A percentile compares a stretch with the other conserved stretches of the same genome.
These are phyloP conservation scores for Cyclophora punctaria DNA, from an alignment of 2,888 invertebrate species.

Conservation along the genomic window DNA sequence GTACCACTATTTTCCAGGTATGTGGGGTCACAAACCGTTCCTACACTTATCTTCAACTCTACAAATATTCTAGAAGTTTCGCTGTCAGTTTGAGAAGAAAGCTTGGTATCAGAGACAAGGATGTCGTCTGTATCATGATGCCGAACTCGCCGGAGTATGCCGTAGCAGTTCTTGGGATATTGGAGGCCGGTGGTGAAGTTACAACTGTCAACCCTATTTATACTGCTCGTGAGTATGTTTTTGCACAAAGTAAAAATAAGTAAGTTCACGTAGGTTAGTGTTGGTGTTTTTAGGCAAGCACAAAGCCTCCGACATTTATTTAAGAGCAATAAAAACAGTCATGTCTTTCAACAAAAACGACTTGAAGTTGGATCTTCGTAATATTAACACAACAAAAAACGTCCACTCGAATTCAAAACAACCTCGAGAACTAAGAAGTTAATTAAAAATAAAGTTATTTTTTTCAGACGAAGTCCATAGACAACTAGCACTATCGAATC, in stretches of 20 bases:
- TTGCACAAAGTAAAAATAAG: background rate
- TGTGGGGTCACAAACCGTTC: conserved; percentile 79
- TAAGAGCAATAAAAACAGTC: no score
- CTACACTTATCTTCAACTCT: conserved; percentile 78
- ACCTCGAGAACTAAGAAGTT: no score
- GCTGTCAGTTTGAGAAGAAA: conserved; percentile 76
- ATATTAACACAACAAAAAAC: no score
- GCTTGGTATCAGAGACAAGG: conserved; percentile 74
- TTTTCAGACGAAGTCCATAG: conserved; percentile 81
- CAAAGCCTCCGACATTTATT: no score
- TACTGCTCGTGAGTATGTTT: conserved; percentile 67
- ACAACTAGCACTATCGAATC: conserved; percentile 75
- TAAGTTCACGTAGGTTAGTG: background rate
- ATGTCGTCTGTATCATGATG: conserved; percentile 79
- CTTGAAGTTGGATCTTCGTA: no score
- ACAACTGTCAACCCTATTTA: conserved; percentile 84
- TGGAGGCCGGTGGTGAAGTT: conserved; percentile 78
- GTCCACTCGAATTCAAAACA: no score
- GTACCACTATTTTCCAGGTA: conserved; percentile 59
- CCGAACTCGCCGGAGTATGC: conserved; percentile 83
- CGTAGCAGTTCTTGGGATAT: conserved; percentile 73
- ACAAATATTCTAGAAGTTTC: conserved; percentile 76
- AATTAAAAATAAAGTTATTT: background rate
- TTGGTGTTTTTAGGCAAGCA: no score
- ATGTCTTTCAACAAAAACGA: no score